These are phyloP conservation scores for Pionites leucogaster DNA, from an alignment of 2,113 vertebrate genomes.

Conservation along the genomic window DNA sequence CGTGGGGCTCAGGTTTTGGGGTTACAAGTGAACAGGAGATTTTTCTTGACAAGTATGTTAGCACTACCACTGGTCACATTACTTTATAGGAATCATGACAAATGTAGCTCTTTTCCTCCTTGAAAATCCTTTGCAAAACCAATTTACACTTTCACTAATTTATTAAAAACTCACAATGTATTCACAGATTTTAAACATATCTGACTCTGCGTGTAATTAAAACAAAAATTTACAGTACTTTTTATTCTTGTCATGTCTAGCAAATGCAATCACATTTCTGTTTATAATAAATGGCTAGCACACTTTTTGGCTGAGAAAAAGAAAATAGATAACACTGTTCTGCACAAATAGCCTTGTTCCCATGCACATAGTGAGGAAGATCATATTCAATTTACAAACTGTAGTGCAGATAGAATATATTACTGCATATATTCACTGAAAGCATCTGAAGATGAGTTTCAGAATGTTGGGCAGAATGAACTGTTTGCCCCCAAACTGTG, in stretches of 20 bases:
- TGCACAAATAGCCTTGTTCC: neutral
- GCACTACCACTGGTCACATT: neutral
- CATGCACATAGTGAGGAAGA: neutral
- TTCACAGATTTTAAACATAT: neutral
- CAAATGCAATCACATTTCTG: neutral
- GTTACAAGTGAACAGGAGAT: slow-evolving; percentile 18
- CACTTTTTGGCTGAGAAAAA: neutral
- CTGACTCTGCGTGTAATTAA: neutral
- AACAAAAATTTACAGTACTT: neutral
- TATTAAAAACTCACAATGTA: neutral
- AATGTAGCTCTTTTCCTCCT: neutral
- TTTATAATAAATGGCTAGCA: neutral
- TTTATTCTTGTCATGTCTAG: neutral
- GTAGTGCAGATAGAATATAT: neutral
- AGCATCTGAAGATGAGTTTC: neutral
- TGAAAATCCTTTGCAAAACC: neutral
- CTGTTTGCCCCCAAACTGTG: neutral
- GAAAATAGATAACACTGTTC: neutral
- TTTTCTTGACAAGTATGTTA: slow-evolving; percentile 47
- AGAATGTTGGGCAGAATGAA: neutral
- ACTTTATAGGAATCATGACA: neutral
- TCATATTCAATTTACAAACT: neutral
- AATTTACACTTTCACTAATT: neutral
- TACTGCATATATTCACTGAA: neutral
- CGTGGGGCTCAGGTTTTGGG: neutral